Base-by-base conservation (phyloP, 2,888 invertebrate genomes). In the Furcula furcula region DNA sequence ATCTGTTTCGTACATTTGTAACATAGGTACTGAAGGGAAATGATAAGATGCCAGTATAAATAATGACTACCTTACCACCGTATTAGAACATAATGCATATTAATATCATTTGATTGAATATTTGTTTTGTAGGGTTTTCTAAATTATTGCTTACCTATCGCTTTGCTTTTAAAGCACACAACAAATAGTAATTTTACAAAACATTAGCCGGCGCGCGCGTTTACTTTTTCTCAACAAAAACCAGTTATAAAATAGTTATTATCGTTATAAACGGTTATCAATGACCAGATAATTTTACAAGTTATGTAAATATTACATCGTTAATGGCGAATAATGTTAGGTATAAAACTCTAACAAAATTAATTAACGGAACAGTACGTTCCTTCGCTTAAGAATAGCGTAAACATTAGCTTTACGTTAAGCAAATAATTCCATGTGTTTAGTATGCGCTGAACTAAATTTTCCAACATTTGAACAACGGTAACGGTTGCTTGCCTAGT, bases 271-370 rank as follows among this genome's bases (percentile, higher is more conserved):
- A 4, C 20, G n/a, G 25, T 7, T n/a, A 26, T 26, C 26, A 14
- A 26, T 26, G 13, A 14, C 14, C 26, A 26, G 7, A 25, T 13
- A 13, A 7, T 13, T 25, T 25, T 13, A 13, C 12, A n/a, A 26
- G 7, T 26, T 26, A 26, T 5, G 14, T 26, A 26, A 26, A 14
- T n/a, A 26, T 26, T 26, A 26, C 26, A 26, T 26, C 26, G 9
- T 14, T 9, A 26, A 26, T 7, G 4, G 2, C n/a, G 4, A 26
- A 26, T 5, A 14, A 14, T 1, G 22, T 10, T 10, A 16, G 10
- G n/a, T 26, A 26, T 4, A 9, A 26, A 14, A 21, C 10, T 20
- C 2, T 12, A 26, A 26, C 14, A 6, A 26, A 26, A 26, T 26
- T 26, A 26, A 14, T 26, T 14, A 14, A 14, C 14, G n/a, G 26